A percentile compares a stretch with the other conserved stretches of the same genome.
Conservation (phyloP, 2,113 vertebrate genomes). For the Phrynosoma platyrhinos region DNA sequence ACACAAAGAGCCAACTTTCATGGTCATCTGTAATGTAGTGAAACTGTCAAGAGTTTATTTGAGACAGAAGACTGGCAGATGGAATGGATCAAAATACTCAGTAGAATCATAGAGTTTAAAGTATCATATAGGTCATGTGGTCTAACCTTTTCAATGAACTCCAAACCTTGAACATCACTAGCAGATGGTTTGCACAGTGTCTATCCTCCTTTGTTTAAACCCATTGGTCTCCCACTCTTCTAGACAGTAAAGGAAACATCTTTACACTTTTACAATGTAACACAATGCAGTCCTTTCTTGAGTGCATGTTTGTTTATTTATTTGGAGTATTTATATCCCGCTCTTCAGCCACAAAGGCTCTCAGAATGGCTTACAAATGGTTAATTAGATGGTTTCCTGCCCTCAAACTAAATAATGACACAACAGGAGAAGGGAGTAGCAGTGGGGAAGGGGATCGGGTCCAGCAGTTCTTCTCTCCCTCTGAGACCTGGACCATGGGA, state of each 20-base stretch:
- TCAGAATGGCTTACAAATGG: too few relatives aligned
- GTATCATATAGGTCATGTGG: neutral
- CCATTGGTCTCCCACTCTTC: neutral
- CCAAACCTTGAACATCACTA: neutral
- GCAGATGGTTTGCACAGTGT: neutral
- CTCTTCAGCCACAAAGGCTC: too few relatives aligned
- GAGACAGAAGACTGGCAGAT: neutral
- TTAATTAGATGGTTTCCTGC: too few relatives aligned
- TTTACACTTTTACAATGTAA: neutral
- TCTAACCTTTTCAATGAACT: neutral
- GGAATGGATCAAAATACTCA: neutral
- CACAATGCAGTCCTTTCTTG: neutral
- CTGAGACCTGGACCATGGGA: too few relatives aligned
- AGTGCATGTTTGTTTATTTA: neutral
- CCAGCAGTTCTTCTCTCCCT: too few relatives aligned
- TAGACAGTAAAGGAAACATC: too few relatives aligned
- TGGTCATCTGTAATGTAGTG: neutral
- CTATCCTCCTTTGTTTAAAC: neutral
- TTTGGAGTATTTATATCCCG: too few relatives aligned
- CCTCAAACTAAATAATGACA: too few relatives aligned
- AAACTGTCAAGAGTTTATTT: neutral
- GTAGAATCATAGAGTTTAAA: neutral
- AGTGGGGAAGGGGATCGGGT: too few relatives aligned
- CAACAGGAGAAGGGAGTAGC: too few relatives aligned
- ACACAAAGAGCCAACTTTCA: neutral